Percentiles rank a stretch among this genome's conserved stretches.
Conservation (phyloP, 2,888 invertebrate species). For the Hydraecia micacea region DNA sequence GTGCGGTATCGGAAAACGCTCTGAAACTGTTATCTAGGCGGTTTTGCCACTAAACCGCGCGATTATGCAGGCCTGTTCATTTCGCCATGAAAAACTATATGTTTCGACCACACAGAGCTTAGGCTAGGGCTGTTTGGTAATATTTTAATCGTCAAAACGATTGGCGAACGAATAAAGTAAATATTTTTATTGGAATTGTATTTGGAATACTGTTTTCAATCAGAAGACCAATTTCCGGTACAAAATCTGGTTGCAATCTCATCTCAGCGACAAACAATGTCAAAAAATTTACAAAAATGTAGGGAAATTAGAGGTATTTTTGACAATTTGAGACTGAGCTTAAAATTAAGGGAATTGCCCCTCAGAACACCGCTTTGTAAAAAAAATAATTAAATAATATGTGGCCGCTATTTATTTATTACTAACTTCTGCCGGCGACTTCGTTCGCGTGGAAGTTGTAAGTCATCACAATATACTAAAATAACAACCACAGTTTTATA, state of each 20-base stretch:
- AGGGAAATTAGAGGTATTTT: no score
- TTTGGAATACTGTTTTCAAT: slow-evolving; percentile 1
- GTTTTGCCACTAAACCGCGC: slow-evolving; percentile 31
- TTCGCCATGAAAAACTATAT: slow-evolving; percentile 46
- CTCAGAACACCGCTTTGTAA: no score
- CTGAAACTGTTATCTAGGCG: slow-evolving; percentile 51
- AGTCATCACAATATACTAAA: no score
- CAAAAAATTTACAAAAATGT: no score
- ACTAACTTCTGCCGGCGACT: not conserved
- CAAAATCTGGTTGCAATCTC: not conserved
- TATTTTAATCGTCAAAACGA: slow-evolving; percentile 26
- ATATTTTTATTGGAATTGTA: slow-evolving; percentile 9
- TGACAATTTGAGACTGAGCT: no score
- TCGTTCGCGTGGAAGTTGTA: not conserved
- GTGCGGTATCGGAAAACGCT: slow-evolving; percentile 54
- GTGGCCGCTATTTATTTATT: not conserved
- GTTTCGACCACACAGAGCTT: slow-evolving; percentile 3
- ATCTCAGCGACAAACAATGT: no score
- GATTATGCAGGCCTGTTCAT: slow-evolving; percentile 57
- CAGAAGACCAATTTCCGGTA: not conserved
- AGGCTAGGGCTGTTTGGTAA: not conserved
- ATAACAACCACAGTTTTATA: no score
- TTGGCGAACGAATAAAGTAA: slow-evolving; percentile 4
- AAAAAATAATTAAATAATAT: not conserved
- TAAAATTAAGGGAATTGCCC: no score